phyloP scores from a whole-genome alignment of 2,797 vertebrate species.

The Sebastes steindachneri region DNA sequence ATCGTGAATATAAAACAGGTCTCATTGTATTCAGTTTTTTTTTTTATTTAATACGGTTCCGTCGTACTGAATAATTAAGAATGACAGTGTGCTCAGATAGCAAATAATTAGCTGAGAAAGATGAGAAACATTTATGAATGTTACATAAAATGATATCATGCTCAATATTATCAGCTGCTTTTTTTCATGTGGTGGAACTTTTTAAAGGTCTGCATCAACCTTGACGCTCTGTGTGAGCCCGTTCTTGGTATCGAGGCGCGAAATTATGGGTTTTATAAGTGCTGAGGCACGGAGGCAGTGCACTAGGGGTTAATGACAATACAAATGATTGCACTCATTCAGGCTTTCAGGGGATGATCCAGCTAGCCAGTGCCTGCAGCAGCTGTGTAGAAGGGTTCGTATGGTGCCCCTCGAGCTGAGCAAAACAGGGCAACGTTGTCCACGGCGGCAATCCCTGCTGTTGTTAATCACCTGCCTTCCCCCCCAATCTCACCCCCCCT shows the following conservation, averaged over 20 bases:
- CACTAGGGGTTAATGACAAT: constrained; percentile 68
- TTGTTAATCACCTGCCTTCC: constrained; percentile 91
- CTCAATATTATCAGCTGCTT: constrained; percentile 7
- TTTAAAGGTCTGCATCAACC: neutral
- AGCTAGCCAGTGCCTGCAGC: constrained; percentile 67
- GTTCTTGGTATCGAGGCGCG: neutral
- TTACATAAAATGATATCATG: constrained; percentile 10
- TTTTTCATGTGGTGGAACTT: constrained; percentile 30
- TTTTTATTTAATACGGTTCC: constrained; percentile 47
- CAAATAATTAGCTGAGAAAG: constrained; percentile 60
- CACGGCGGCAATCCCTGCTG: constrained; percentile 84
- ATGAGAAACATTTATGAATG: constrained; percentile 51
- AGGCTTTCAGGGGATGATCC: constrained; percentile 66
- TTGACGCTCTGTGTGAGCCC: neutral
- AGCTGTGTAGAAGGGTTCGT: constrained; percentile 58
- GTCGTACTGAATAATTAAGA: constrained; percentile 56
- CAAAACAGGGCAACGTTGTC: constrained; percentile 82
- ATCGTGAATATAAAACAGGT: constrained; percentile 65
- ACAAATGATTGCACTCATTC: constrained; percentile 64
- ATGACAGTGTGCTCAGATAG: constrained; percentile 42
- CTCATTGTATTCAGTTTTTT: constrained; percentile 52
- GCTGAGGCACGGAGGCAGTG: constrained; percentile 47
- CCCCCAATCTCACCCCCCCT: constrained; percentile 72
- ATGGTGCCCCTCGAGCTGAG: constrained; percentile 78
- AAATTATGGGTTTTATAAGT: constrained; percentile 48